Base-by-base conservation (phyloP, 2,113 vertebrate species). In the Nymphicus hollandicus region DNA sequence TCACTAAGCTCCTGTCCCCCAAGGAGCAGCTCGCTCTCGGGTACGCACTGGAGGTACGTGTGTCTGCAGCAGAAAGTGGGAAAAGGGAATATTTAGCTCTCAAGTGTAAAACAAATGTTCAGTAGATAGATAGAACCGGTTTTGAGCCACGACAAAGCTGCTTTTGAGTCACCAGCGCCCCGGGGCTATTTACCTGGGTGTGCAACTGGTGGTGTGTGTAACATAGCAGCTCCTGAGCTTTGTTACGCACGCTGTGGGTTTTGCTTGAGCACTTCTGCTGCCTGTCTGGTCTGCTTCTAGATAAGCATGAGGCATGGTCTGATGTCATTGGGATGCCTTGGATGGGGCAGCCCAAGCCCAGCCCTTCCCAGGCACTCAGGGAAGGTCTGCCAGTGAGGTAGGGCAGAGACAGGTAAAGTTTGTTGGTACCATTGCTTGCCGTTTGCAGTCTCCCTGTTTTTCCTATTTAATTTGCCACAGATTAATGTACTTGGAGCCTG, bases 281-380 rank as follows among this genome's bases (percentile, higher is more conserved):
- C 44, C 61, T 64, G 9, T 52, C 74, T 88, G 46, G 4, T 73
- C 41, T 5, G 6, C 41, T 90, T 73, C 73, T 58, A 86, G 91
- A 39, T 18, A 85, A 77, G 35, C 2, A 2, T 7, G 43, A 82
- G 27, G 31, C 2, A 1, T 24, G 18, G 56, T 35, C 2, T 2
- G 0, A 1, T 60, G 82, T 43, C 78, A 37, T 24, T 39, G 46
- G 28, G 24, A 33, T 0, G 4, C 13, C 7, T 11, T 1, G 1
- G 55, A 52, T 0, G 1, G 58, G 52, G 24, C 74, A 91, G 60
- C 69, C 33, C 0, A 0, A 72, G 43, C 44, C 33, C 74, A 53
- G 69, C n/a, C 28, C 28, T 50, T 60, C 47, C 27, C 46, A 47
- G 37, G 35, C 61, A 55, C 27, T 39, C 27, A 33, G 25, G 63